phyloP scores from a whole-genome alignment of 2,113 vertebrate species.

The Laterallus jamaicensis region DNA sequence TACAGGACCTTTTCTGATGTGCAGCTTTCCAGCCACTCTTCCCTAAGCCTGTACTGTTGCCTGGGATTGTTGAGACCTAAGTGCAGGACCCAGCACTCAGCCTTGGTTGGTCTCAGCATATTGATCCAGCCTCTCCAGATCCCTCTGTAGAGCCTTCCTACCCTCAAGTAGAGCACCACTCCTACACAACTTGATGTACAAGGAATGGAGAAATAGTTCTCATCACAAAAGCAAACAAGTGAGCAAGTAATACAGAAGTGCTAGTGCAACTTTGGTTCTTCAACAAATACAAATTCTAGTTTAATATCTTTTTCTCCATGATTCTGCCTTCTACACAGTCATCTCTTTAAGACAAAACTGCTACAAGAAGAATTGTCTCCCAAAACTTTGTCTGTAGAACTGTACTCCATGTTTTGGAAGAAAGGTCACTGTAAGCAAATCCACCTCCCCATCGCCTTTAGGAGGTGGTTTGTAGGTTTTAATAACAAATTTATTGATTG shows the following conservation, averaged over 20 bases:
- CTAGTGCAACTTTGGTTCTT: not conserved
- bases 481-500: not conserved
- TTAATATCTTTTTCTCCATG: not conserved
- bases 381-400: not conserved
- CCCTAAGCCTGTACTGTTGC: no score
- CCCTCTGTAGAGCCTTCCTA: no score
- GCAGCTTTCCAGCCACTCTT: no score
- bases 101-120: no score
- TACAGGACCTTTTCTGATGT: no score
- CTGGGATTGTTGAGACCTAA: no score
- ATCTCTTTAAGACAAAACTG: not conserved
- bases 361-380: not conserved
- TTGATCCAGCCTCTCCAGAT: no score
- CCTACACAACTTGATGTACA: not conserved
- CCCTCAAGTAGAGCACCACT: no score
- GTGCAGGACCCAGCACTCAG: no score
- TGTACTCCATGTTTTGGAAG: not conserved
- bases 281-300: not conserved
- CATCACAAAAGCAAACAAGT: not conserved
- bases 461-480: not conserved
- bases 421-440: not conserved
- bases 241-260: not conserved
- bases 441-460: no score
- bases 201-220: not conserved
- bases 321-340: not conserved